These are phyloP conservation scores for Bugulina stolonifera DNA, from an alignment of 2,888 invertebrate species.

Conservation along the genomic window DNA sequence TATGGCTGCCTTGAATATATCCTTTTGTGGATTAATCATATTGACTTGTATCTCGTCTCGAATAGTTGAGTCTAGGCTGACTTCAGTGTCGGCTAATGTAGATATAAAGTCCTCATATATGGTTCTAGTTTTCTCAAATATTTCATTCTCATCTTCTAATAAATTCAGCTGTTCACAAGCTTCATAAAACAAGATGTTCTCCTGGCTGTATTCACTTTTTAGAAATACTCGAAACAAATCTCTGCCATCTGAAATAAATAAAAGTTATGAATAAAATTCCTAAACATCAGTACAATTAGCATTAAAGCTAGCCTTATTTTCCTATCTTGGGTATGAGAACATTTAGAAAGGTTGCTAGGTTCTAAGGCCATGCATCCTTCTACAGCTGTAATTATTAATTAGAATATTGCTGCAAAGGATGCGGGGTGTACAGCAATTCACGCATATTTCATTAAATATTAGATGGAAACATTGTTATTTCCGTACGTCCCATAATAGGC, in stretches of 20 bases:
- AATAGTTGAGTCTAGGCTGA: slow-evolving; percentile 3
- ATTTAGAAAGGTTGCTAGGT: too few relatives aligned
- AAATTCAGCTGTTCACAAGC: background rate
- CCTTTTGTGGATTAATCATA: slow-evolving; percentile 14
- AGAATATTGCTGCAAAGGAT: too few relatives aligned
- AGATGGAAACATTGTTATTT: too few relatives aligned
- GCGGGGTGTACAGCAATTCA: too few relatives aligned
- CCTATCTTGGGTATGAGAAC: too few relatives aligned
- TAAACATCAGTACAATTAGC: too few relatives aligned
- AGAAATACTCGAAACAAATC: background rate
- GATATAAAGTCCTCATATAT: slow-evolving; percentile 16
- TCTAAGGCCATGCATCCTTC: too few relatives aligned
- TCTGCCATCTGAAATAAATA: slow-evolving; percentile 14
- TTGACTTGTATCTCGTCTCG: slow-evolving; percentile 20
- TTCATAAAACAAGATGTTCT: slow-evolving; percentile 24
- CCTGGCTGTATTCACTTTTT: slow-evolving; percentile 16
- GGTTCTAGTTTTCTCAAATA: slow-evolving; percentile 5
- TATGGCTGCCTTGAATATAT: background rate
- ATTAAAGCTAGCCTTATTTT: too few relatives aligned
- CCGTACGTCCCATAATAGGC: too few relatives aligned
- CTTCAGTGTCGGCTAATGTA: background rate
- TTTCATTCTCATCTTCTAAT: slow-evolving; percentile 10
- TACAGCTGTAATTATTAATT: too few relatives aligned
- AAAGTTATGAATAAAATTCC: too few relatives aligned
- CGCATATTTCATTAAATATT: too few relatives aligned